Conservation (phyloP, 2,888 invertebrate species). For the Melanargia galathea region DNA sequence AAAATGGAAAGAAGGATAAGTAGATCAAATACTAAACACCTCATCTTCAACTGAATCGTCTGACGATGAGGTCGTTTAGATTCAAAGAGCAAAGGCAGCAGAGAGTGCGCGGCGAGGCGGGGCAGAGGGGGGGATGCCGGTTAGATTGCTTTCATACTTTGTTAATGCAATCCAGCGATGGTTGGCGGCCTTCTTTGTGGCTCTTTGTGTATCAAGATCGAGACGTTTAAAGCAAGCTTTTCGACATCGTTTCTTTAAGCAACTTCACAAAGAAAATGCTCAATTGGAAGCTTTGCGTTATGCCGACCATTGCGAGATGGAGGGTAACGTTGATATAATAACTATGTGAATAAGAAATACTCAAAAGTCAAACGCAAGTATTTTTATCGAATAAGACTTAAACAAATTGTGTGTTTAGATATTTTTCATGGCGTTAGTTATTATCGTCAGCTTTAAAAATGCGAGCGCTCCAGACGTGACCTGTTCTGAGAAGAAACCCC, state of each 20-base stretch:
- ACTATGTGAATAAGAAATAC: no score
- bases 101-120: no score
- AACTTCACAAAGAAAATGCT: background rate
- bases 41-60: background rate
- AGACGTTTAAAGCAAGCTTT: background rate
- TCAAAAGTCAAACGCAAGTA: no score
- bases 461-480: no score
- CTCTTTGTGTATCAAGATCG: slow-evolving; percentile 3
- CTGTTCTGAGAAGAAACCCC: no score
- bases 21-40: slow-evolving; percentile 3
- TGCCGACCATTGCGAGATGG: background rate
- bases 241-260: background rate
- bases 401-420: no score
- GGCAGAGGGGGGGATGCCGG: background rate
- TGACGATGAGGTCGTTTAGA: slow-evolving; percentile 8
- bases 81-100: slow-evolving; percentile 13
- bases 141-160: slow-evolving; percentile 16
- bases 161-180: slow-evolving; percentile 10
- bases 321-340: background rate
- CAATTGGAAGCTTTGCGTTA: background rate
- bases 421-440: no score
- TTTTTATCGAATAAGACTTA: no score
- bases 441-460: no score
- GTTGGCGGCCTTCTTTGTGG: slow-evolving; percentile 3
- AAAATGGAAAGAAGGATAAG: background rate